phyloP scores from a whole-genome alignment of 2,113 vertebrate genomes.

The Notarius lentiginosus region DNA sequence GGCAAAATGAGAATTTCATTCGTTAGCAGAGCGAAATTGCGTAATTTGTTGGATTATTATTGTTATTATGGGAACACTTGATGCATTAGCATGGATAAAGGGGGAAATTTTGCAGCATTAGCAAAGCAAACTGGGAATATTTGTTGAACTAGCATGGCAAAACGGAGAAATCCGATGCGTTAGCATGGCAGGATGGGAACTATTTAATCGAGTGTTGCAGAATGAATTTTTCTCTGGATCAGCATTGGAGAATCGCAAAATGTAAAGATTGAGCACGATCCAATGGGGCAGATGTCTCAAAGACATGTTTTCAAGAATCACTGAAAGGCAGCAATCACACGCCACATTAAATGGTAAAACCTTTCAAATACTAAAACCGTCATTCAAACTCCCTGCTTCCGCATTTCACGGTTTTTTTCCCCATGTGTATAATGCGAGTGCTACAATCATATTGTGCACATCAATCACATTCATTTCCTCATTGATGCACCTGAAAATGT shows the following conservation, averaged over 20 bases:
- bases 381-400: not conserved
- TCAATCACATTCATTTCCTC: slow-evolving; percentile 71
- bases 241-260: not conserved
- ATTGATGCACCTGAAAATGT: slow-evolving; percentile 71
- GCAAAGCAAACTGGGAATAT: not conserved
- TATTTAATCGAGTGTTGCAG: not conserved
- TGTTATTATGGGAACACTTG: not conserved
- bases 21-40: not conserved
- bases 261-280: not conserved
- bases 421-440: not conserved
- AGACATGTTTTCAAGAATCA: not conserved
- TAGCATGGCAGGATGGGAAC: not conserved
- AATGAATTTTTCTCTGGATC: not conserved
- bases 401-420: not conserved
- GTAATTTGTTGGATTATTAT: not conserved
- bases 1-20: not conserved
- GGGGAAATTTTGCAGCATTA: not conserved
- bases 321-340: not conserved
- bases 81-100: too few species aligned
- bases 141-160: not conserved
- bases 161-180: not conserved
- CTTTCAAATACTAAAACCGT: not conserved
- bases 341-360: not conserved
- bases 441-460: slow-evolving; percentile 54
- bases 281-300: not conserved